Conservation (phyloP, 2,797 vertebrate genomes). For the Alca torda region DNA sequence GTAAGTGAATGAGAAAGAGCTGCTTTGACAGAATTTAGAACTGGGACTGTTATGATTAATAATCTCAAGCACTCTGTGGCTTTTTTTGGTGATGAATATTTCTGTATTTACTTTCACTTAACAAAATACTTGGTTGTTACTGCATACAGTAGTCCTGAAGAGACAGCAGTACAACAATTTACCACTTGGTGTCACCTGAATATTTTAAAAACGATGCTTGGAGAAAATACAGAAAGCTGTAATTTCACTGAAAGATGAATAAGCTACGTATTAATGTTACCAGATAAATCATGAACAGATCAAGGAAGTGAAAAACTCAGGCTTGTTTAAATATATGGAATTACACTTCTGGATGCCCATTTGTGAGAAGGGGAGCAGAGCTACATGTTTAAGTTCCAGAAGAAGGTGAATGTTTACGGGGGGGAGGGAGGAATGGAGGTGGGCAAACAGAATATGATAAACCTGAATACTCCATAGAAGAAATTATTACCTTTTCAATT, state of each 20-base stretch:
- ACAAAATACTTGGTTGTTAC: neutral
- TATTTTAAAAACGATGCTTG: neutral
- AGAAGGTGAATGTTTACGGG: neutral
- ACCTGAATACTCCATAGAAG: neutral
- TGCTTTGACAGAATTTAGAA: neutral
- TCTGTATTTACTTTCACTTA: neutral
- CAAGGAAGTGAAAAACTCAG: neutral
- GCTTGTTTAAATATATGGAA: neutral
- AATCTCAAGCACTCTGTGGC: neutral
- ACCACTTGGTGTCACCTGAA: constrained; percentile 57
- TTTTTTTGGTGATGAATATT: neutral
- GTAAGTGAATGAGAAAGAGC: neutral
- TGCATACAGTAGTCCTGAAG: neutral
- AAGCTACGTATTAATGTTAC: neutral
- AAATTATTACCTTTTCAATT: neutral
- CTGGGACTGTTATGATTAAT: neutral
- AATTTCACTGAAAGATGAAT: neutral
- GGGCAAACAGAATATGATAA: neutral
- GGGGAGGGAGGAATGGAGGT: too few relatives aligned
- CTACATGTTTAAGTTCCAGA: neutral
- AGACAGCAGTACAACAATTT: constrained; percentile 24
- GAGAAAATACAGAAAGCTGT: neutral
- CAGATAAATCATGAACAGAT: neutral
- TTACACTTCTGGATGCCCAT: neutral
- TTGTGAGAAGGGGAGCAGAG: neutral